Percentiles rank a stretch among this genome's conserved stretches.
phyloP scores from a whole-genome alignment of 2,888 invertebrate species.

The Diogma glabrata region DNA sequence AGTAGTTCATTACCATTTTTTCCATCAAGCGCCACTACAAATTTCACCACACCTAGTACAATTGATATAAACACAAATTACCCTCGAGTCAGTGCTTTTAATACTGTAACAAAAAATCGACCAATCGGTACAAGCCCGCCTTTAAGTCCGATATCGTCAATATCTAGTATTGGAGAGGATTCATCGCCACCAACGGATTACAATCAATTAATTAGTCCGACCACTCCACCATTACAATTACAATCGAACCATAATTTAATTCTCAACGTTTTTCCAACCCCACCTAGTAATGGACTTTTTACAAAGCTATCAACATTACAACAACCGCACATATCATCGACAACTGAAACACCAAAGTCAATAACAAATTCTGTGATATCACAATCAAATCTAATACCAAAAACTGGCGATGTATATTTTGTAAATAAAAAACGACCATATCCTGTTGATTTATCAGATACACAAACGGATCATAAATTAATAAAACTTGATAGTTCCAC shows the following conservation, averaged over 20 bases:
- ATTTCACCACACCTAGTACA: constrained; percentile 24
- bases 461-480: constrained; percentile 14
- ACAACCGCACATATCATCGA: constrained; percentile 42
- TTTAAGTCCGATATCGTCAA: constrained; percentile 57
- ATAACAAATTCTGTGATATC: constrained; percentile 13
- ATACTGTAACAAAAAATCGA: constrained; percentile 24
- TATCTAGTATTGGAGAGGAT: constrained; percentile 51
- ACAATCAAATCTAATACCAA: constrained; percentile 13
- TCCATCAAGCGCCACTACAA: constrained; percentile 16
- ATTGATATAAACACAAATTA: constrained; percentile 17
- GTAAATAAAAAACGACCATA: constrained; percentile 20
- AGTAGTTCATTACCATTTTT: constrained; percentile 41
- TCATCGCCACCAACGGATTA: constrained; percentile 40
- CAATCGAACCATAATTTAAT: constrained; percentile 26
- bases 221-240: constrained; percentile 41
- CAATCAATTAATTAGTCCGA: constrained; percentile 30
- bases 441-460: constrained; percentile 22
- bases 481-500: constrained; percentile 22
- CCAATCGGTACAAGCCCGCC: constrained; percentile 46
- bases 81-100: constrained; percentile 40
- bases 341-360: constrained; percentile 36
- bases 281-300: constrained; percentile 43
- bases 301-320: constrained; percentile 23
- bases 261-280: constrained; percentile 43
- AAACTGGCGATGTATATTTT: constrained; percentile 8